Conservation (phyloP, 2,113 vertebrate species). For the Tupaia chinensis region DNA sequence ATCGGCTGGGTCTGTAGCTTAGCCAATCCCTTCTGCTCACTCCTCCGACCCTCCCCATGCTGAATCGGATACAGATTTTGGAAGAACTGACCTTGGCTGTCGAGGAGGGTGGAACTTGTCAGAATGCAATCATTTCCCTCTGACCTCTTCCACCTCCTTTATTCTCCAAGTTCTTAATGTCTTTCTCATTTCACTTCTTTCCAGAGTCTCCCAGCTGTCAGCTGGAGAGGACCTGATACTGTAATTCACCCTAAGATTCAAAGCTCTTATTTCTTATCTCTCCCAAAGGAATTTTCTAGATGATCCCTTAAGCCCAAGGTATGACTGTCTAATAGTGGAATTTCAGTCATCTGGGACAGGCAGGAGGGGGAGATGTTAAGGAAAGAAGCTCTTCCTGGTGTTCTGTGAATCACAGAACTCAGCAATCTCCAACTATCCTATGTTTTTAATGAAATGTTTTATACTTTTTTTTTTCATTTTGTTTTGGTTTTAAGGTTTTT, state of each 20-base stretch:
- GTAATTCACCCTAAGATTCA: not conserved
- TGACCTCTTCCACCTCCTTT: not conserved
- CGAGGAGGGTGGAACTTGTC: not conserved
- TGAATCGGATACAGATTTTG: not conserved
- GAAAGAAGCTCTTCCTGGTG: not conserved
- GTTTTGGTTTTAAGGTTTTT: no score
- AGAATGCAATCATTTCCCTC: not conserved
- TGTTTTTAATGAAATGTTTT: not conserved
- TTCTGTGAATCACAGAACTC: not conserved
- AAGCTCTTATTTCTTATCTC: not conserved
- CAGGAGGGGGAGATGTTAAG: not conserved
- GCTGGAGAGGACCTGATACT: not conserved
- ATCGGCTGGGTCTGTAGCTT: not conserved
- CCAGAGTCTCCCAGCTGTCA: not conserved
- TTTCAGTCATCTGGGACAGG: constrained; percentile 43
- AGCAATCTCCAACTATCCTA: not conserved
- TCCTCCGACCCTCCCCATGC: not conserved
- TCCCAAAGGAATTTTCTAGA: constrained; percentile 50
- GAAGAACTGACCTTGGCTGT: not conserved
- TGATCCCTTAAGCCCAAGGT: constrained; percentile 25
- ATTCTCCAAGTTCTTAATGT: not conserved
- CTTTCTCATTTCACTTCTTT: not conserved
- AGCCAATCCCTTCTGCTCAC: not conserved
- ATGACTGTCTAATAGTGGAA: constrained; percentile 51
- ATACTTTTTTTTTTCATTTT: not conserved